Conservation (phyloP, 2,113 vertebrate genomes). For the Clinocottus analis region DNA sequence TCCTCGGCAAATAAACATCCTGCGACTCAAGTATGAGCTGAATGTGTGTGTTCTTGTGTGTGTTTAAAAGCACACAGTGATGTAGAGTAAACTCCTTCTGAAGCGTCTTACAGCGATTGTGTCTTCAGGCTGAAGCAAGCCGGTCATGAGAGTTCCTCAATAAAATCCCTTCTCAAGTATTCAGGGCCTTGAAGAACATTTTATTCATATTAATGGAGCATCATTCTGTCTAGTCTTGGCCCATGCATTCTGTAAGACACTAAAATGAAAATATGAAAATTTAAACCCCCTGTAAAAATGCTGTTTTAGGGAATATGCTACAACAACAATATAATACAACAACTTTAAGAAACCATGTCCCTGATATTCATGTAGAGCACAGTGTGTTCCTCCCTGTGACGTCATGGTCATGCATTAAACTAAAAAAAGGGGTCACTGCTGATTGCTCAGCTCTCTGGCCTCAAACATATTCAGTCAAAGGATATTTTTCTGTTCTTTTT, state of each 20-base stretch:
- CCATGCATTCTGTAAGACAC: neutral
- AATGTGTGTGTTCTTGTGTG: neutral
- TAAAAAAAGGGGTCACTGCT: neutral
- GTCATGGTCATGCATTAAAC: neutral
- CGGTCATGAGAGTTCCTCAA: neutral
- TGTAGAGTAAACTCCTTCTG: neutral
- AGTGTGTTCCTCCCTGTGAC: neutral
- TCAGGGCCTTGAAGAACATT: neutral
- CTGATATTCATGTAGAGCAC: conserved; percentile 1
- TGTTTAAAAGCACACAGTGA: neutral
- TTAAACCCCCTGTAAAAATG: neutral
- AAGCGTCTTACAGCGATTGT: neutral
- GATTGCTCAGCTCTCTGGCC: conserved; percentile 12
- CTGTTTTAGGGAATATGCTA: neutral
- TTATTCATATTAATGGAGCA: neutral
- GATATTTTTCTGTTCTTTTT: neutral
- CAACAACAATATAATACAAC: too few species aligned
- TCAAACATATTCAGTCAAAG: neutral
- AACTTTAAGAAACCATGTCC: conserved; percentile 14
- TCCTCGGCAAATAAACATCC: neutral
- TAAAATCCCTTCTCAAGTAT: neutral
- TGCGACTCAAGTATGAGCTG: neutral
- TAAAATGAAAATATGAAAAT: neutral
- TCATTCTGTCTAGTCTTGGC: neutral
- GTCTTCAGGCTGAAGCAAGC: neutral